Base-by-base conservation (phyloP, 2,113 vertebrate species). In the Candoia aspera region DNA sequence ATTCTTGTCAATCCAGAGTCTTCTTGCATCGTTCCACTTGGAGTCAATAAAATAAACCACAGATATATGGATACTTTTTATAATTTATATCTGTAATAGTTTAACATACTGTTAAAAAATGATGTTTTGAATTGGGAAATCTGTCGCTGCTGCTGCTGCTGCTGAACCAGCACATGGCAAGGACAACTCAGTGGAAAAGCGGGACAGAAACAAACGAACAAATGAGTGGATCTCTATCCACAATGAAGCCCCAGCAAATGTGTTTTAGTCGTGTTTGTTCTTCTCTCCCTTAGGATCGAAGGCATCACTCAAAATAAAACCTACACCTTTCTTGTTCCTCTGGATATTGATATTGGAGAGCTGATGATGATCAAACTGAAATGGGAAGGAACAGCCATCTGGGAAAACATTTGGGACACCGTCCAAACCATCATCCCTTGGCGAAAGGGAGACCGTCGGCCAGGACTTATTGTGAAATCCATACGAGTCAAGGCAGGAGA, bases 401-500 rank as follows among this genome's bases (percentile, higher is more conserved):
- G 98, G 98, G 96, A 96, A 93, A 98, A 97, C 24, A 93, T 99
- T 92, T 99, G 98, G 99, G 98, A 97, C 94, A 98, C 96, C 0
- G 93, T 99, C 90, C 97, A 98, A 95, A 98, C 96, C 94, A 97
- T 99, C 90, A 97, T 99, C 11, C 98, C 98, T 0, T 99, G 98
- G 99, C 96, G 96, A 19, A 92, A 94, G 33, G 93, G 33, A 12
- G 83, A 85, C 1, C 95, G 2, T 21, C 95, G 96, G 33, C 96
- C 98, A 17, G 97, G 96, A 93, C 97, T 99, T 26, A 94, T 95
- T 29, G 95, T 99, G 54, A 98, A 98, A 94, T 97, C 93, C 89
- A 97, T 99, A 95, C 96, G 95, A 89, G 95, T 98, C 94, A 99
- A 98, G 96, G 97, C 97, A n/a, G 99, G 99, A 24, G 98, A 99